Evolutionary conservation across 2,888 invertebrate species (phyloP), one percentile per base, ranked within the genome.

Genomic region (Leucophenga montana): DNA sequence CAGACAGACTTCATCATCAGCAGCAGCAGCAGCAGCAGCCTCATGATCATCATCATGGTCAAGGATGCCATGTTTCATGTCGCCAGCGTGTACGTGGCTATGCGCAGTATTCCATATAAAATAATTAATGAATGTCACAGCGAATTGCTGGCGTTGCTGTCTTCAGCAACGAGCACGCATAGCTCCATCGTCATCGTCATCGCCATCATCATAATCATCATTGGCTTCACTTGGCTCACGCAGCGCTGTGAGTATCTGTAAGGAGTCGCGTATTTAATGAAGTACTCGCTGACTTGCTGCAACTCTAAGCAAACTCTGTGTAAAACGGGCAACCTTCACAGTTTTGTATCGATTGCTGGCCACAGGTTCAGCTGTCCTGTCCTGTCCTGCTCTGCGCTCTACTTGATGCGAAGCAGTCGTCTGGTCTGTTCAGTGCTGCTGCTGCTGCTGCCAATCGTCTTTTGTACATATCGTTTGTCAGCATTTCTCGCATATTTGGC

Each of bases 111-210:
- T 85, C 83, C 83, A 85, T 84, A 86, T 86, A 86, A 86, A 85
- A 86, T 86, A 86, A 86, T 86, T 86, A 86, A 86, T 86, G 86
- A 86, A 86, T 86, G 85, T 86, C 84, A 85, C 83, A 85, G 86
- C 83, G 77, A 85, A 83, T 85, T 85, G 82, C 78, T 84, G 73
- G 74, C 76, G 71, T 78, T 75, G 69, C 74, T 76, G 70, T 9
- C 44, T 22, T 31, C 66, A 44, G n/a, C 57, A 39, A 57, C 50
- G 50, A 3, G 18, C 50, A 13, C 50, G 50, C 50, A 39, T 8
- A 39, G 39, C 39, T 11, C 39, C 39, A 39, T 16, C 59, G 16
- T 59, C 31, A 18, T 9, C 18, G n/a, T n/a, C n/a, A n/a, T n/a
- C n/a, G n/a, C 39, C 39, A 39, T 16, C 59, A 31, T 59, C 31